These are phyloP conservation scores for Mesocentrotus franciscanus DNA, from an alignment of 53 echinoderm and acorn worm species.

Conservation along the genomic window DNA sequence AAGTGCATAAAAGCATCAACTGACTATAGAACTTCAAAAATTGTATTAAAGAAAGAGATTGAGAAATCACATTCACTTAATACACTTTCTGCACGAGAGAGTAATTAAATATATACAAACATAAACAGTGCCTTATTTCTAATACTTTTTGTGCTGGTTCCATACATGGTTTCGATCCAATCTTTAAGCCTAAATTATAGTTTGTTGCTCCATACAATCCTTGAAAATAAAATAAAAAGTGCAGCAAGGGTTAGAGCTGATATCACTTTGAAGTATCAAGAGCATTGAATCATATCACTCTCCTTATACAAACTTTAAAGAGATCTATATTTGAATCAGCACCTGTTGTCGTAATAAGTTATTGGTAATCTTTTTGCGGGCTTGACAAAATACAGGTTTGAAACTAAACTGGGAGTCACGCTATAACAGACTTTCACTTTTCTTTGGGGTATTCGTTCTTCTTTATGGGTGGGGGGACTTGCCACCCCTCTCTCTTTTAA, in stretches of 20 bases:
- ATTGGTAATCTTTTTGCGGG: background rate
- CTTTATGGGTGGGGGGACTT: background rate
- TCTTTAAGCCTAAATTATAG: too few species aligned
- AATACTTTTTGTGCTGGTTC: too few species aligned
- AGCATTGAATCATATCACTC: background rate
- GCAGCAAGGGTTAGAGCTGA: background rate
- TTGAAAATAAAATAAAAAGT: background rate
- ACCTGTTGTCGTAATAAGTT: slow-evolving; percentile 22
- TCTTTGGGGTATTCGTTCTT: background rate
- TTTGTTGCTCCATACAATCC: background rate
- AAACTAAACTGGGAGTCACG: background rate
- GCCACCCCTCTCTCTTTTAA: background rate
- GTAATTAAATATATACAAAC: too few species aligned
- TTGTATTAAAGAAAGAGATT: too few species aligned
- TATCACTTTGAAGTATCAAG: background rate
- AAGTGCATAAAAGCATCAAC: too few species aligned
- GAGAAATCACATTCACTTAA: too few species aligned
- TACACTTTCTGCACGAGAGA: too few species aligned
- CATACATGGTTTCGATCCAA: too few species aligned
- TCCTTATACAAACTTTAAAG: background rate
- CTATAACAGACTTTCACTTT: background rate
- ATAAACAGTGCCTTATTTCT: too few species aligned
- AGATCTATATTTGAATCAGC: background rate
- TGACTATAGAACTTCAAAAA: too few species aligned
- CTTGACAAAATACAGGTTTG: background rate